phyloP scores from a whole-genome alignment of 1,140 invertebrate genomes.

The Cyclargus thomasi region DNA sequence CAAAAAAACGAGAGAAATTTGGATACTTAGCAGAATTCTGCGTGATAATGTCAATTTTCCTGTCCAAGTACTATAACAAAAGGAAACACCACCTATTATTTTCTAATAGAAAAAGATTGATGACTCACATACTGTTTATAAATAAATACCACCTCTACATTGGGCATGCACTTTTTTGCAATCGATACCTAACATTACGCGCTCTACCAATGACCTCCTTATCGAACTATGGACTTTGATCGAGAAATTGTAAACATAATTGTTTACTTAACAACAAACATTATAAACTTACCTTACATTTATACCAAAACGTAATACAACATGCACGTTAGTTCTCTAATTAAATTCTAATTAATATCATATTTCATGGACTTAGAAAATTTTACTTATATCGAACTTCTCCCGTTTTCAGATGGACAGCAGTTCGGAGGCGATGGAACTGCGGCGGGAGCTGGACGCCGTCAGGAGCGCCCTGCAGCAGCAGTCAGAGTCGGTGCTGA shows the following conservation, averaged over 20 bases:
- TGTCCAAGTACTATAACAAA: too few relatives aligned
- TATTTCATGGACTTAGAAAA: background rate
- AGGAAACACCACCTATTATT: too few relatives aligned
- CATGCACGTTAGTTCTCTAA: constrained; percentile 1
- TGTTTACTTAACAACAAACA: background rate
- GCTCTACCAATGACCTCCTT: constrained; percentile 42
- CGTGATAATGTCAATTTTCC: too few relatives aligned
- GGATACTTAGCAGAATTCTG: too few relatives aligned
- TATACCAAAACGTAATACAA: background rate
- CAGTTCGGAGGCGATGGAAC: constrained; percentile 73
- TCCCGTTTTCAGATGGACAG: constrained; percentile 77
- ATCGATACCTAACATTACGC: constrained; percentile 35
- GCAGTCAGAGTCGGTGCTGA: constrained; percentile 76
- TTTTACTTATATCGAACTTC: constrained; percentile 23
- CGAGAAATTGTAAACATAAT: constrained; percentile 19
- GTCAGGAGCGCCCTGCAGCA: constrained; percentile 79
- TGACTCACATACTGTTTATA: background rate
- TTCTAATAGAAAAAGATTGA: too few relatives aligned
- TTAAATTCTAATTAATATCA: background rate
- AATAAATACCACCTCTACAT: background rate
- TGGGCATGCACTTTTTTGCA: constrained; percentile 23
- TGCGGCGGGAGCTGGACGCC: constrained; percentile 76
- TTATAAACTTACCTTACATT: background rate
- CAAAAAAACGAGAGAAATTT: too few relatives aligned
- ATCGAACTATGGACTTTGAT: constrained; percentile 34